A percentile compares a stretch with the other conserved stretches of the same genome.
Conservation (phyloP, 2,797 vertebrate species). For the Balearica regulorum region DNA sequence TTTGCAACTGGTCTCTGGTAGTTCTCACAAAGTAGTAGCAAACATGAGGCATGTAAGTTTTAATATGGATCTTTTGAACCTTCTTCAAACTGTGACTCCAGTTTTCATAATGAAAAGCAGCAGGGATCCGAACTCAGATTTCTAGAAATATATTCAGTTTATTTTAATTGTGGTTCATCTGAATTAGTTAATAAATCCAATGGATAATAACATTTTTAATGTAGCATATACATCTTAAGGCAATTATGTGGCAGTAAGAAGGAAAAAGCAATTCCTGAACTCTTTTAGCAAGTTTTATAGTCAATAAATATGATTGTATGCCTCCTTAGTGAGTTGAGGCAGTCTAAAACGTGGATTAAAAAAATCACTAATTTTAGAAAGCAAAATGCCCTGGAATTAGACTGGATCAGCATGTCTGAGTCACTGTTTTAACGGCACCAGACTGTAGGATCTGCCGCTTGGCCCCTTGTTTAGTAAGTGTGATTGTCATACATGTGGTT, state of each 20-base stretch:
- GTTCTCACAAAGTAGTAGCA: background rate
- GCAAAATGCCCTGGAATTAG: background rate
- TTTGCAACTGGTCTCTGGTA: background rate
- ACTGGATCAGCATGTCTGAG: background rate
- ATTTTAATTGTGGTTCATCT: background rate
- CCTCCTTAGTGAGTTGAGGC: background rate
- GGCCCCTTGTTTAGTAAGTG: background rate
- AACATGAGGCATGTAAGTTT: background rate
- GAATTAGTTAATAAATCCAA: background rate
- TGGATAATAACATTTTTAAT: background rate
- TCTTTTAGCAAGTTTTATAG: background rate
- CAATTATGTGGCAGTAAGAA: background rate
- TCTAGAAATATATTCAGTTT: background rate
- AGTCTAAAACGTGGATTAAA: background rate
- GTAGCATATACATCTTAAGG: background rate
- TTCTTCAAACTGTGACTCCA: background rate
- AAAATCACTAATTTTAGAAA: background rate
- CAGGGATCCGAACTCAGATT: background rate
- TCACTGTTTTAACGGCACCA: background rate
- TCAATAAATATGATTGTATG: background rate
- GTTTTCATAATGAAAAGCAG: background rate
- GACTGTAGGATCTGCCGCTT: background rate
- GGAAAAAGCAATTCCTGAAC: background rate
- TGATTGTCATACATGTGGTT: background rate
- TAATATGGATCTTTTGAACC: background rate